These are phyloP conservation scores for Meloidogyne exigua DNA, from an alignment of 1,140 invertebrate genomes.

Conservation along the genomic window DNA sequence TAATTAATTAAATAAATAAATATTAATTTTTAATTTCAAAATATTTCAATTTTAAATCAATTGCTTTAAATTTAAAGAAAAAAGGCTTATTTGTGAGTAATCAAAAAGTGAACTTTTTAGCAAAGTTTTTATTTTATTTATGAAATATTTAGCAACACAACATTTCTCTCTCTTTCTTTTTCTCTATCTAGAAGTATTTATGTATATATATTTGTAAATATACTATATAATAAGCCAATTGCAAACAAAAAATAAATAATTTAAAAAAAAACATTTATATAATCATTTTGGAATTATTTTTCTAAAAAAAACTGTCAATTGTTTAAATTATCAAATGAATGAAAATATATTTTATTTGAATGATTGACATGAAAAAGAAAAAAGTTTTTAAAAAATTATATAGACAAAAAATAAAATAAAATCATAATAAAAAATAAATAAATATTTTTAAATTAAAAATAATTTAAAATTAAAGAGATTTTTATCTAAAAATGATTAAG, in stretches of 20 bases:
- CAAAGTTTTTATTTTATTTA: not conserved
- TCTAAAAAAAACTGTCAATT: not conserved
- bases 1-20: too few relatives aligned
- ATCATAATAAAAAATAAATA: not conserved
- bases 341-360: constrained; percentile 3
- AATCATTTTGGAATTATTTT: too few relatives aligned
- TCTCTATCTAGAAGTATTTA: too few relatives aligned
- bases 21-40: too few relatives aligned
- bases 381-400: not conserved
- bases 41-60: too few relatives aligned
- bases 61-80: too few relatives aligned
- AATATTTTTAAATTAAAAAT: not conserved
- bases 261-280: not conserved
- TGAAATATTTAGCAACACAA: too few relatives aligned
- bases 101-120: not conserved
- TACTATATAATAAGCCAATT: not conserved
- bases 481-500: not conserved
- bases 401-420: not conserved
- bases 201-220: too few relatives aligned
- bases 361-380: not conserved
- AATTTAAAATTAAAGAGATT: not conserved
- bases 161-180: too few relatives aligned
- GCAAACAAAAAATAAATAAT: not conserved
- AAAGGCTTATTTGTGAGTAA: too few relatives aligned
- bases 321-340: not conserved